Conservation (phyloP, 2,797 vertebrate species). For the Karalla daura region DNA sequence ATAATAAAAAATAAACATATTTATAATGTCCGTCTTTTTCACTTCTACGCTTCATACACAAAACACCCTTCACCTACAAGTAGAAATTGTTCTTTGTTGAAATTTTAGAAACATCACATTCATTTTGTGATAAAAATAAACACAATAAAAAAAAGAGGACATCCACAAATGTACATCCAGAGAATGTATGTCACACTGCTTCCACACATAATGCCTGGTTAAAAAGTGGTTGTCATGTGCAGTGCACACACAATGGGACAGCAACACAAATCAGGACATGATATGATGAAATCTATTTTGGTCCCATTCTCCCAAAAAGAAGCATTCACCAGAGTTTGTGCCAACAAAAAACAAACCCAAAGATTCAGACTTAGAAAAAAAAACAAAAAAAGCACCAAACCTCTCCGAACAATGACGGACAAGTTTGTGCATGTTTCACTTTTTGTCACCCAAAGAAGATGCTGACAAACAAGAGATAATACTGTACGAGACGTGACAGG, state of each 20-base stretch:
- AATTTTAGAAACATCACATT: no score
- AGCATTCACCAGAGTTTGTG: not conserved
- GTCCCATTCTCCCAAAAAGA: not conserved
- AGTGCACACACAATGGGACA: not conserved
- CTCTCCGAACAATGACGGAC: slow-evolving; percentile 1
- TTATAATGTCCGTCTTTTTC: no score
- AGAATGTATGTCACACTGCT: not conserved
- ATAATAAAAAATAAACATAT: no score
- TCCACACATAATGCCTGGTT: not conserved
- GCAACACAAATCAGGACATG: not conserved
- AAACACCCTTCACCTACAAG: no score
- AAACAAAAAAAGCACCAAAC: no score
- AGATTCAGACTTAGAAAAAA: slow-evolving; percentile 2
- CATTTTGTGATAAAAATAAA: no score
- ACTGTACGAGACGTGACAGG: slow-evolving; percentile 44
- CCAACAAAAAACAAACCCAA: not conserved
- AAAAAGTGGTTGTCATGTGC: not conserved
- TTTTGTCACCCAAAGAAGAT: slow-evolving; percentile 19
- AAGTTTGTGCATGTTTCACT: slow-evolving; percentile 25
- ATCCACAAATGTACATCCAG: not conserved
- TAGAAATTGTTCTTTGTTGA: no score
- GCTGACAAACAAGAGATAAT: slow-evolving; percentile 32
- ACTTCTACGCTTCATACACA: no score
- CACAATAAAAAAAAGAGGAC: not conserved
- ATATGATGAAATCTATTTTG: slow-evolving; percentile 17